Conservation (phyloP, 2,888 invertebrate genomes). For the Dioctria rufipes region DNA sequence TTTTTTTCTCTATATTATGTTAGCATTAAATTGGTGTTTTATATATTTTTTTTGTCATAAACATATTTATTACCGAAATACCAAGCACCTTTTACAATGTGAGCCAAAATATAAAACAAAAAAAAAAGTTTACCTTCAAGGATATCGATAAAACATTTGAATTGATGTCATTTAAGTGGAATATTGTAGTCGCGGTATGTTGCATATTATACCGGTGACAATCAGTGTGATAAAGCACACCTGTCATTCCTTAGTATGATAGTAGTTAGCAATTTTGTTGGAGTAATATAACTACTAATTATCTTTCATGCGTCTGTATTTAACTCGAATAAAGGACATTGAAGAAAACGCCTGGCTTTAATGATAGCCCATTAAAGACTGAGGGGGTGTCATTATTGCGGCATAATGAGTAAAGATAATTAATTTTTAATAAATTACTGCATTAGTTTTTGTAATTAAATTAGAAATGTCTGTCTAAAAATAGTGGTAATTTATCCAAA, state of each 20-base stretch:
- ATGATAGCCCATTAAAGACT: background rate
- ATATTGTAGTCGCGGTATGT: background rate
- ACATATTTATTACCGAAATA: conserved; percentile 34
- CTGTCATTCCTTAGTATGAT: background rate
- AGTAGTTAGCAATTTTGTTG: conserved; percentile 1
- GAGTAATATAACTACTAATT: conserved; percentile 8
- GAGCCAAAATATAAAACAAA: background rate
- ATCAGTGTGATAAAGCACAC: conserved; percentile 32
- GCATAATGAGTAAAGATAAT: conserved; percentile 1
- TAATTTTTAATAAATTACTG: conserved; percentile 23
- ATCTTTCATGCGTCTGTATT: background rate
- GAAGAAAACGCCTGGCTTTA: background rate
- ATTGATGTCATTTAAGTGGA: conserved; percentile 12
- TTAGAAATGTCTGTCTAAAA: no score
- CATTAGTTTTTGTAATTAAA: no score
- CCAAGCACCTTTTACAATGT: conserved; percentile 24
- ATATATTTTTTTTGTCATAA: no score
- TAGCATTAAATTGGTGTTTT: background rate
- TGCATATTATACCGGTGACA: no score
- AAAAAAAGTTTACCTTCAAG: background rate
- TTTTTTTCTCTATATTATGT: background rate
- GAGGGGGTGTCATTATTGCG: conserved; percentile 1
- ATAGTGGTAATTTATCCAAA: no score
- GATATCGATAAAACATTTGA: conserved; percentile 40
- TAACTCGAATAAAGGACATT: no score